Evolutionary conservation across 2,888 invertebrate species (phyloP), one percentile per base, ranked within the genome.

Genomic region (Lasioglossum malachurum): DNA sequence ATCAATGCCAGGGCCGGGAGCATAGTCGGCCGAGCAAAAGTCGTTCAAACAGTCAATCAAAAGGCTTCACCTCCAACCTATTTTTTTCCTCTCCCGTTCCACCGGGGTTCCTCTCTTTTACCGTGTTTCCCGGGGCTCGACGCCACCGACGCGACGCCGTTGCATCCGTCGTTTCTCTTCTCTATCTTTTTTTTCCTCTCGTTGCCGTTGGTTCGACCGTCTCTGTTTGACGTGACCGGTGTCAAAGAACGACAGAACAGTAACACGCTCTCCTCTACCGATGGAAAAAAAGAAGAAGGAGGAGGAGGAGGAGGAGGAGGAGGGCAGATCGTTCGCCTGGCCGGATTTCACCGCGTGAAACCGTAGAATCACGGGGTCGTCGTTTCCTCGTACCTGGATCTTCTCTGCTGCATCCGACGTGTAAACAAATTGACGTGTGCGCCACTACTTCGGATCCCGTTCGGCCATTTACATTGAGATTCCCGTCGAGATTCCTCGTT

Each of bases 21-120:
- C 88, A 93, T 92, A 91, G 91, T 88, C 91, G 90, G 87, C 89
- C 91, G 92, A 93, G 93, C 93, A 94, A 94, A 94, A 94, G 94
- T 94, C 94, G 94, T 94, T 94, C 94, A 95, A 95, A 95, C 94
- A 95, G 94, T 94, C 94, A 95, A 95, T 94, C 94, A 95, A 94
- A 94, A 93, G 92, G 88, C 86, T 83, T 91, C 90, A 86, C 91
- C 87, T 91, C 90, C 87, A 87, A 83, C 87, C 90, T 90, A 90
- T 88, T 79, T 82, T 69, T 88, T 87, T 84, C 84, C 82, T 81
- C 78, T 78, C 85, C 75, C 60, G 4, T 75, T 79, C 72, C 84
- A 89, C 80, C 86, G 71, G 53, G 31, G 19, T 60, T 80, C 85
- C 88, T 83, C 88, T 83, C 86, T 83, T 71, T 87, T 88, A 86